Evolutionary conservation across 2,113 vertebrate genomes (phyloP), one percentile per base, ranked within the genome.

Genomic region (Bos javanicus): DNA sequence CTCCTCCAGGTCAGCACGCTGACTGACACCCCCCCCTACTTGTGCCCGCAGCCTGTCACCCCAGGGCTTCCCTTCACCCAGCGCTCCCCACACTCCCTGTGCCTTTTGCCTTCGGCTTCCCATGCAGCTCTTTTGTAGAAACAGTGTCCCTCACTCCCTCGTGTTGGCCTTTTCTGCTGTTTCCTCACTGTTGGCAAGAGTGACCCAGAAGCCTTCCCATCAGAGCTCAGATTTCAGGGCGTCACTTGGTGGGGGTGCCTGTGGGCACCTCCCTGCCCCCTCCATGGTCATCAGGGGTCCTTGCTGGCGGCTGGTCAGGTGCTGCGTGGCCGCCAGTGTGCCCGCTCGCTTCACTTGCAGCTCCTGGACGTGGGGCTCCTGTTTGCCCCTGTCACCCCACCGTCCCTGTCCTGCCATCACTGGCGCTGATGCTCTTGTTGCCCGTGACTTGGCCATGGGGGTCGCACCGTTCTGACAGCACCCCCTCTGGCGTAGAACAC

Each of bases 271-370:
- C 10, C 1, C 0, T 48, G 28, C 26, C 17, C 30, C 52, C 15
- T 52, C 62, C 50, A 16, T 4, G 3, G 3, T 52, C 19, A 19
- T 4, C 19, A 23, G 36, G n/a, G 14, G 2, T 25, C 50, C 25
- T n/a, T 84, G 82, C 80, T 39, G 23, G 25, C 2, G 0, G 59
- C 25, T 1, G 0, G 28, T 23, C 2, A 76, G 67, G 74, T 0
- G 23, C 62, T 57, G 9, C 0, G 1, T 33, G 23, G 7, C 50
- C 43, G 30, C 43, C 80, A 12, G 2, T 7, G 16, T 46, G 91
- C 60, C 25, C 14, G 8, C 2, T 2, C 13, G 15, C 30, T 33
- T 19, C 83, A 6, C 23, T 13, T 39, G 0, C 2, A 28, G 30
- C 67, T 50, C 25, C 3, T 13, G 76, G n/a, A 10, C 2, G 16